These are phyloP conservation scores for Menidia menidia DNA, from an alignment of 2,797 vertebrate species.

Conservation along the genomic window DNA sequence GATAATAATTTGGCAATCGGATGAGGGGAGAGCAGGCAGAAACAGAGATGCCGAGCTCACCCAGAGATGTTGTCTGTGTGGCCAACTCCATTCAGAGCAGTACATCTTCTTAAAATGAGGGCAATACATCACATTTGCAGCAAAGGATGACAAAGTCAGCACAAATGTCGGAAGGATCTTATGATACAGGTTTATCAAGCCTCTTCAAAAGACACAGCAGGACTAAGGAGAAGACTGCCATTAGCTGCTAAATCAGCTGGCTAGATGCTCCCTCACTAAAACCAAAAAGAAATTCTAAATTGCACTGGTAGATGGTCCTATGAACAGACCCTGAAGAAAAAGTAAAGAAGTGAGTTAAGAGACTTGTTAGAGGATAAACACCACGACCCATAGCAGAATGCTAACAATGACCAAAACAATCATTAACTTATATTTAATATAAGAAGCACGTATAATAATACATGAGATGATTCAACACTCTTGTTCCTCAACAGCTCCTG, in stretches of 20 bases:
- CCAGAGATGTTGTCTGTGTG: conserved; percentile 8
- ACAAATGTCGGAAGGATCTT: conserved; percentile 7
- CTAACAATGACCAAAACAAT: not conserved
- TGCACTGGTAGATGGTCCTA: conserved; percentile 13
- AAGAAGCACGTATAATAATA: not conserved
- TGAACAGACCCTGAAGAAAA: not conserved
- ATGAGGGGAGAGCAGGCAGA: conserved; percentile 47
- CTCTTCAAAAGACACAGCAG: conserved; percentile 1
- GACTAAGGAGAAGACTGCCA: not conserved
- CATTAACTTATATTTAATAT: not conserved
- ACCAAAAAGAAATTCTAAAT: conserved; percentile 18
- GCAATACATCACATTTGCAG: conserved; percentile 19
- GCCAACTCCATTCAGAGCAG: conserved; percentile 16
- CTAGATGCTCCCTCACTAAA: conserved; percentile 9
- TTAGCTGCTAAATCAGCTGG: conserved; percentile 7
- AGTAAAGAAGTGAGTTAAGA: conserved; percentile 6
- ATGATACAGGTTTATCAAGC: conserved; percentile 19
- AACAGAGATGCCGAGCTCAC: conserved; percentile 28
- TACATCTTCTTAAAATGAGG: conserved; percentile 17
- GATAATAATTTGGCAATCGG: conserved; percentile 19
- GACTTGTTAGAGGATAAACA: conserved; percentile 17
- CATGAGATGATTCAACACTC: not conserved
- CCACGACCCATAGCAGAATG: conserved; percentile 2
- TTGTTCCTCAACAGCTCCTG: not conserved
- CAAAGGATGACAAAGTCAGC: conserved; percentile 14